Base-by-base conservation (phyloP, 2,113 vertebrate genomes). In the Prolemur simus region DNA sequence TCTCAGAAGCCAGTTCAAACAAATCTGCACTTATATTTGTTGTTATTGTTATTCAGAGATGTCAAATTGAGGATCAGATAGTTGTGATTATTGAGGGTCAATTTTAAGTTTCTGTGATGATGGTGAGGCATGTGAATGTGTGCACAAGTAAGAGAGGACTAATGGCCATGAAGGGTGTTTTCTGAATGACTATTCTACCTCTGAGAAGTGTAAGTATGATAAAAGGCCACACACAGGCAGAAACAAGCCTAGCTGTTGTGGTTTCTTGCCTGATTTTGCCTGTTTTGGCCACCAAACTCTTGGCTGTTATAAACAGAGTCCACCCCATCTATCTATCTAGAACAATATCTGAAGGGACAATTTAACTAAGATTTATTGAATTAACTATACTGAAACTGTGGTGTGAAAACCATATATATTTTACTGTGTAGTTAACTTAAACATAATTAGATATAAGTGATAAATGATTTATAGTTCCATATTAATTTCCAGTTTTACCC, bases 381-480 rank as follows among this genome's bases (percentile, higher is more conserved):
- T 78, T 85, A 96, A 82, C 29, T 80, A n/a, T 27, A 89, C 20
- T 45, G 27, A 87, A 89, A 90, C 84, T 87, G 12, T 96, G 37
- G 64, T n/a, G 21, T 96, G 39, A 95, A 49, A 95, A 81, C 87
- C 32, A 13, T 91, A 83, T 96, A 73, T 87, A 87, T 91, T 93
- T 90, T 89, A 96, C 25, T 78, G 5, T 83, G 25, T 71, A 68
- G 68, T 91, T 94, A 86, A 89, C 37, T 84, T 96, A 94, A 91
- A 73, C 82, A 84, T 93, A 94, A 92, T 92, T 94, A 94, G 68
- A 6, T 87, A 37, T 10, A 95, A 92, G 47, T 64, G 90, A 64
- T 92, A 95, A 95, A 80, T 95, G 64, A 96, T 94, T 95, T 95
- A 91, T 90, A 92, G 37, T 90, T 88, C 66, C 54, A 88, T 94